A percentile compares a stretch with the other conserved stretches of the same genome.
These are phyloP conservation scores for Leptinotarsa juncta DNA, from an alignment of 2,888 invertebrate species.

Conservation along the genomic window DNA sequence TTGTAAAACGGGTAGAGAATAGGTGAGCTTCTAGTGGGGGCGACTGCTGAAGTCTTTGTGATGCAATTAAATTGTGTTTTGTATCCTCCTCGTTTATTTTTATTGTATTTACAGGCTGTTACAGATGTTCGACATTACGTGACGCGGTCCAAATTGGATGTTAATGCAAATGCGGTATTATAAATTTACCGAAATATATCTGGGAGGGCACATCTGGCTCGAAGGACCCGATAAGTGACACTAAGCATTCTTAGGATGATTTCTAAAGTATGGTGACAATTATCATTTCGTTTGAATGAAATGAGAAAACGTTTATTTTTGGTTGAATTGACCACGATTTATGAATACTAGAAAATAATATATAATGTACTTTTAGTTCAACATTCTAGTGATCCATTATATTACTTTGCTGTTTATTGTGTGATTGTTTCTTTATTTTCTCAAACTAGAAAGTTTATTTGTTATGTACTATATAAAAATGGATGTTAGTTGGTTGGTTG, in stretches of 20 bases:
- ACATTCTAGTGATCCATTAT: no score
- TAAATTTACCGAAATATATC: slow-evolving; percentile 20
- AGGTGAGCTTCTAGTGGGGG: slow-evolving; percentile 4
- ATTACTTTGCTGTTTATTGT: no score
- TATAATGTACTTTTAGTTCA: no score
- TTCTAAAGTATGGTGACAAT: neutral
- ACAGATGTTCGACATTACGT: slow-evolving; percentile 19
- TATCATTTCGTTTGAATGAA: no score
- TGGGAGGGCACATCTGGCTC: neutral
- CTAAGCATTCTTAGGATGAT: neutral
- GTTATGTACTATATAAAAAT: no score
- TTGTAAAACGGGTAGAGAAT: slow-evolving; percentile 17
- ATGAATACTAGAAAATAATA: no score
- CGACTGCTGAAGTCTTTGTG: slow-evolving; percentile 13
- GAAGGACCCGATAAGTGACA: neutral
- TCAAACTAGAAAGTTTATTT: no score
- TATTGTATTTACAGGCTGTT: slow-evolving; percentile 17
- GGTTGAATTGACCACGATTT: no score
- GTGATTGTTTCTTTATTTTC: no score
- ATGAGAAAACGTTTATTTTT: no score
- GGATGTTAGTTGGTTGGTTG: no score
- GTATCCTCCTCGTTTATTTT: slow-evolving; percentile 16
- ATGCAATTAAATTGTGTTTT: slow-evolving; percentile 18
- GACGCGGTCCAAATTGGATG: slow-evolving; percentile 16
- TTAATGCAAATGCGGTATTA: slow-evolving; percentile 15